These are phyloP conservation scores for Clepsis dumicolana DNA, from an alignment of 2,888 invertebrate genomes.

Conservation along the genomic window DNA sequence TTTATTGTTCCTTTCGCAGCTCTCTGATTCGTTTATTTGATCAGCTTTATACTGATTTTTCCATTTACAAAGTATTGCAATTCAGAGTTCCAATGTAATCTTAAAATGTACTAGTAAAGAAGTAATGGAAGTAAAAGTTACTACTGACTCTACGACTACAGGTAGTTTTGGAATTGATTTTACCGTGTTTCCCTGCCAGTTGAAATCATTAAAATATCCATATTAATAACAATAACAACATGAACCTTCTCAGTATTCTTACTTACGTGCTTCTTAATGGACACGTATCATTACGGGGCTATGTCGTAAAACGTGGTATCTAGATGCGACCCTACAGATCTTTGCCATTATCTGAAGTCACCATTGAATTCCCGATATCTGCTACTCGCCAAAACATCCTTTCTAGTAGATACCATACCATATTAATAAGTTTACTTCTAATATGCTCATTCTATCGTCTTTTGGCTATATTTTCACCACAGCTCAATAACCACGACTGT, in stretches of 20 bases:
- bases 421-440: too few relatives aligned
- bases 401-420: not conserved
- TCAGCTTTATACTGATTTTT: not conserved
- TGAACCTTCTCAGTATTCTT: not conserved
- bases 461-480: constrained; percentile 18
- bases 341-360: not conserved
- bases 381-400: not conserved
- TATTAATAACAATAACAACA: constrained; percentile 4
- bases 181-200: not conserved
- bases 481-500: constrained; percentile 12
- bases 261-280: not conserved
- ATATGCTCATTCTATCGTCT: not conserved
- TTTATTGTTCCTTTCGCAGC: not conserved
- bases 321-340: not conserved
- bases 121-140: not conserved
- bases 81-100: not conserved
- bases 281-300: not conserved
- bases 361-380: not conserved
- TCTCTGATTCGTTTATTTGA: not conserved
- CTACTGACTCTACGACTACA: not conserved
- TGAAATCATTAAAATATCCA: constrained; percentile 12
- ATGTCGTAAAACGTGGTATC: not conserved
- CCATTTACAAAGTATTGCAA: not conserved
- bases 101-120: not conserved
- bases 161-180: not conserved